Evolutionary conservation across 2,888 invertebrate species (phyloP).

Genomic region (Caenorhabditis uteleia): DNA sequence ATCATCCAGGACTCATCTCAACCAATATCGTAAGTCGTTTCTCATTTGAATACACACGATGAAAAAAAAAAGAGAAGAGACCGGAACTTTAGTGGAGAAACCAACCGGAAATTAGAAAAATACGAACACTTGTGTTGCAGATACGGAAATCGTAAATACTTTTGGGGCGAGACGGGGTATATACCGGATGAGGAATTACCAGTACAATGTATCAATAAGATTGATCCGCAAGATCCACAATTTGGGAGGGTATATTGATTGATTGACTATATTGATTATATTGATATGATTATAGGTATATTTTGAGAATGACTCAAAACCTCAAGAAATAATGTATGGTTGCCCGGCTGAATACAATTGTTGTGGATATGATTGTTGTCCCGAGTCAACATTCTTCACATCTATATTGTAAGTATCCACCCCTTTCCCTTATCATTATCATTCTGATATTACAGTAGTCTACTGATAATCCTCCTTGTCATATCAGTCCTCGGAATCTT

Average conservation of each 20-base stretch:
- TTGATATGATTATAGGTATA: conserved; percentile 18
- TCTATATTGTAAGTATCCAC: conserved; percentile 41
- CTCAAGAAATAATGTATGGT: conserved; percentile 44
- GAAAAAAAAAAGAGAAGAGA: neutral
- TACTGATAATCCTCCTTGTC: conserved; percentile 43
- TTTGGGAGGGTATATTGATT: conserved; percentile 27
- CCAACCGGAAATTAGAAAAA: no score
- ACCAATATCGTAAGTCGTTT: conserved; percentile 32
- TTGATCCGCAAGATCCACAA: conserved; percentile 51
- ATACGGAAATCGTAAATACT: conserved; percentile 36
- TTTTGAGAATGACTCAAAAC: conserved; percentile 37
- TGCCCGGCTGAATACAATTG: conserved; percentile 39
- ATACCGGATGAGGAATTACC: conserved; percentile 35
- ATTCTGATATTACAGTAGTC: conserved; percentile 31
- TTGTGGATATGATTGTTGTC: conserved; percentile 46
- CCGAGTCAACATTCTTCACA: conserved; percentile 42
- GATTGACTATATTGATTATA: neutral
- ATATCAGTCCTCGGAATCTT: conserved; percentile 42
- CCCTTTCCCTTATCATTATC: neutral
- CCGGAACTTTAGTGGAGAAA: no score
- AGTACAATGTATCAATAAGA: conserved; percentile 40
- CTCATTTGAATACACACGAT: neutral
- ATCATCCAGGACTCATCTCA: conserved; percentile 36
- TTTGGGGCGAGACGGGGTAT: conserved; percentile 36
- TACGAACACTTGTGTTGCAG: conserved; percentile 34